A percentile compares a stretch with the other conserved stretches of the same genome.
phyloP scores from a whole-genome alignment of 2,113 vertebrate species.

The Corythoichthys haematopterus region DNA sequence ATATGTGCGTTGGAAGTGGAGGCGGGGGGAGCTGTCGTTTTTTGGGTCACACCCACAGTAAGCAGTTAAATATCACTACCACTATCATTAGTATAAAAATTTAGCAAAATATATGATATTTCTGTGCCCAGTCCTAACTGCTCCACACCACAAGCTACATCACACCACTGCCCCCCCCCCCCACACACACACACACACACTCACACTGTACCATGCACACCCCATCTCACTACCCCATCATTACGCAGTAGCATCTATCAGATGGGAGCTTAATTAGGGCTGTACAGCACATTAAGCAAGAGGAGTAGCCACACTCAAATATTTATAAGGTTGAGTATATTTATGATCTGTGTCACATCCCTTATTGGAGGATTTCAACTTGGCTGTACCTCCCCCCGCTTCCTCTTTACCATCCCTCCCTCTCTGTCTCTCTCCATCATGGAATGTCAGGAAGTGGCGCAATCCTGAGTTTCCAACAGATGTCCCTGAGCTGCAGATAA shows the following conservation, averaged over 20 bases:
- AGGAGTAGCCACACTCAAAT: constrained; percentile 74
- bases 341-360: constrained; percentile 74
- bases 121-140: constrained; percentile 44
- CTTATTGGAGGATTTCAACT: constrained; percentile 59
- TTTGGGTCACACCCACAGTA: constrained; percentile 14
- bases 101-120: constrained; percentile 52
- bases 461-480: constrained; percentile 9
- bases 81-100: constrained; percentile 64
- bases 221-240: constrained; percentile 66
- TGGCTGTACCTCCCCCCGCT: neutral
- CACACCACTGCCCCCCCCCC: neutral
- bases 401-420: neutral
- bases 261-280: constrained; percentile 75
- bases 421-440: neutral
- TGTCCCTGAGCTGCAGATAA: constrained; percentile 37
- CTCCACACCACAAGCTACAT: neutral
- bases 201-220: constrained; percentile 12
- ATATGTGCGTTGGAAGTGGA: constrained; percentile 14
- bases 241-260: constrained; percentile 74
- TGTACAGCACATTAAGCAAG: constrained; percentile 74
- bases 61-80: constrained; percentile 66
- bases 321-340: constrained; percentile 78
- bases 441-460: neutral
- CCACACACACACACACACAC: constrained; percentile 2
- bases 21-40: neutral